A percentile compares a stretch with the other conserved stretches of the same genome.
These are phyloP conservation scores for Choloepus hoffmanni DNA, from an alignment of 2,113 vertebrate genomes.

Conservation along the genomic window DNA sequence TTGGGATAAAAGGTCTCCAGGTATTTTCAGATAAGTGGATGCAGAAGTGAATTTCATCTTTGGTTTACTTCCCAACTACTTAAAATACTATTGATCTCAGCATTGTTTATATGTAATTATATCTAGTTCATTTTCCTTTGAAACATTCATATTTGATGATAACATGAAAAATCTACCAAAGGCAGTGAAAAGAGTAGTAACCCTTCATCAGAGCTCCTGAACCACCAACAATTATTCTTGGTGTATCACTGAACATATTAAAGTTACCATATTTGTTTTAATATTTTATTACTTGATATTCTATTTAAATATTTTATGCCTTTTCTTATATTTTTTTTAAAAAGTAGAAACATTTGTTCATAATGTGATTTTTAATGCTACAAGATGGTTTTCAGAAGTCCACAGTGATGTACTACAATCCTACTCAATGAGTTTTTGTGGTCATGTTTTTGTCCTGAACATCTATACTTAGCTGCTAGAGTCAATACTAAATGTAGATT, in stretches of 20 bases:
- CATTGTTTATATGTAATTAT: constrained; percentile 79
- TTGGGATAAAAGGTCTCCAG: constrained; percentile 73
- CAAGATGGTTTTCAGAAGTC: neutral
- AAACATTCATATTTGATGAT: constrained; percentile 78
- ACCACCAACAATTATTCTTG: neutral
- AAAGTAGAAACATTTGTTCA: neutral
- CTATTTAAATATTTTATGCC: constrained; percentile 11
- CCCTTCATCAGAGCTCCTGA: constrained; percentile 14
- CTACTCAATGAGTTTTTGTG: constrained; percentile 37
- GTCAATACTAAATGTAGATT: constrained; percentile 8
- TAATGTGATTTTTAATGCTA: constrained; percentile 43
- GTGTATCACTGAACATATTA: constrained; percentile 15
- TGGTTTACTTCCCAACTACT: constrained; percentile 74
- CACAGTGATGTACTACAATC: neutral
- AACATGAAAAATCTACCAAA: constrained; percentile 68
- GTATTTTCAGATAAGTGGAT: constrained; percentile 79
- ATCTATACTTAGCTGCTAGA: neutral
- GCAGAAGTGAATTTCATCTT: constrained; percentile 70
- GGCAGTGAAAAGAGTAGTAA: constrained; percentile 37
- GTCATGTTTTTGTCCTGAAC: constrained; percentile 15
- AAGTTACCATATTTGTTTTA: constrained; percentile 26
- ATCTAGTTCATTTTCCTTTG: constrained; percentile 71
- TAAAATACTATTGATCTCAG: constrained; percentile 83
- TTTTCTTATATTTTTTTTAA: constrained; percentile 12
- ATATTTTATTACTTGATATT: constrained; percentile 43